Base-by-base conservation (phyloP, 2,113 vertebrate genomes). In the Cepphus grylle region DNA sequence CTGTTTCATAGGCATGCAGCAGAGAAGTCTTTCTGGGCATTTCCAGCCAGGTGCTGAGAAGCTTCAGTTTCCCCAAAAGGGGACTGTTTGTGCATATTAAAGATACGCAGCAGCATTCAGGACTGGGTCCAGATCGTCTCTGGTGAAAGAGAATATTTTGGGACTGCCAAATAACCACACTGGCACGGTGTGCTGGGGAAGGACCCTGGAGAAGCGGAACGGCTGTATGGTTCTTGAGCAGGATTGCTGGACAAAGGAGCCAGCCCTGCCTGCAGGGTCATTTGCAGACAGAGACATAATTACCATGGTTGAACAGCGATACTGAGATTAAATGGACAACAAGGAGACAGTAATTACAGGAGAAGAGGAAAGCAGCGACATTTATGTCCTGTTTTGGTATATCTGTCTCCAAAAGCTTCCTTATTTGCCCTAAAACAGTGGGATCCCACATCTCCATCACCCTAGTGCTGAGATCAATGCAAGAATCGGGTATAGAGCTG, bases 191-290 rank as follows among this genome's bases (percentile, higher is more conserved):
- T 61, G 43, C 59, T 65, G n/a, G n/a, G 40, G 40, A 52, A 50
- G 29, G 20, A 49, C n/a, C 49, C 30, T 3, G 3, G 20, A 45
- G 30, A 80, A 81, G 9, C 8, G n/a, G n/a, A 55, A 34, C 0
- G 0, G n/a, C 38, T 3, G 0, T 20, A 6, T 0, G 9, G 45
- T 86, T 36, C 43, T 34, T 50, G 36, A 70, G 45, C 0, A 0
- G 26, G 38, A 17, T 23, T 1, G 5, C 27, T n/a, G 59, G 7
- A 23, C 38, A 36, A 18, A 40, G 53, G 16, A 87, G 63, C 58
- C 63, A 45, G 34, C 27, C 38, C 34, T 71, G 40, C 30, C 45
- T 38, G 34, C 55, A 62, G 58, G 30, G 22, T 45, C 77, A 36
- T 43, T 32, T 5, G 3, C 56, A 76, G n/a, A 27, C 55, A 43